Conservation (phyloP, 2,113 vertebrate genomes). For the Psophia crepitans region DNA sequence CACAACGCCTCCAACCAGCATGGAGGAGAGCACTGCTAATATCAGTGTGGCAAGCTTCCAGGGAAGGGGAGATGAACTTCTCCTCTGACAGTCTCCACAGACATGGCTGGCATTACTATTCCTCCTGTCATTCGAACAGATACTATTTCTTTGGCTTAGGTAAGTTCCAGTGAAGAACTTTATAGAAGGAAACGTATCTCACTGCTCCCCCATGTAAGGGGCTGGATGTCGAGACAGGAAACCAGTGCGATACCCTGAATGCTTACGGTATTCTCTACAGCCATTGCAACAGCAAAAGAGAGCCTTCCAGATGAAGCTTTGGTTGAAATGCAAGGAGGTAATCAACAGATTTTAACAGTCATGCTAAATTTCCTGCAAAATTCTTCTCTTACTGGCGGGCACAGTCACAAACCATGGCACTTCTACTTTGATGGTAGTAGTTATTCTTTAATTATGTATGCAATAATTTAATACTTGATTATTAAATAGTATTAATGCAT, state of each 20-base stretch:
- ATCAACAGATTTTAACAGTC: background rate
- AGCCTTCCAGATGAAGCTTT: background rate
- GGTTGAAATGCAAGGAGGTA: background rate
- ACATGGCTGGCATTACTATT: rapidly evolving
- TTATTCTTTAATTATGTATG: background rate
- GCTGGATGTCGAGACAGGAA: background rate
- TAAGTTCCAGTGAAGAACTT: background rate
- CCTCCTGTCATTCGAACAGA: background rate
- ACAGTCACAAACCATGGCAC: background rate
- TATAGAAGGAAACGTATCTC: background rate
- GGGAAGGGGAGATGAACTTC: background rate
- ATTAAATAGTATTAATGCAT: background rate
- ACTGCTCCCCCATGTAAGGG: background rate
- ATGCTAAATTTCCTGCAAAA: background rate
- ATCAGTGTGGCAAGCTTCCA: background rate
- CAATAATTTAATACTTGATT: background rate
- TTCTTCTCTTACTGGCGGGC: background rate
- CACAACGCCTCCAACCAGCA: background rate
- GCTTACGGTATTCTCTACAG: background rate
- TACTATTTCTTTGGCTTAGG: background rate
- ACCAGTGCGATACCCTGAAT: background rate
- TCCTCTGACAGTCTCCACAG: background rate
- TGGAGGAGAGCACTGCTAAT: background rate
- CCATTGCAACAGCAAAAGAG: background rate
- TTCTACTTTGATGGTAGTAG: background rate